phyloP scores from a whole-genome alignment of 2,113 vertebrate species.

The Entelurus aequoreus region DNA sequence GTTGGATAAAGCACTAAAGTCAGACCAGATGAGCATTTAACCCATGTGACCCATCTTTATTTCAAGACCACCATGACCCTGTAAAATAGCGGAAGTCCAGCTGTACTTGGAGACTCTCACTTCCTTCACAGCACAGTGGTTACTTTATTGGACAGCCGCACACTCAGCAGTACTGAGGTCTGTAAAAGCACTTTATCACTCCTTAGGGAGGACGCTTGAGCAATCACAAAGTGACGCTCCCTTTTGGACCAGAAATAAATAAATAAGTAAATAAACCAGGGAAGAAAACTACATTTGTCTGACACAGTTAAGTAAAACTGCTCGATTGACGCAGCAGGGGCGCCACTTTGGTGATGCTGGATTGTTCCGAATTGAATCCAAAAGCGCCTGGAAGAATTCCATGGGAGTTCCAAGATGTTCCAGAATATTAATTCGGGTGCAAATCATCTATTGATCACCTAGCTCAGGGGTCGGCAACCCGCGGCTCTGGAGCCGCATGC shows the following conservation, averaged over 20 bases:
- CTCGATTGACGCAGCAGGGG: not conserved
- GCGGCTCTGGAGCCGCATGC: too few species aligned
- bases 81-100: slow-evolving; percentile 28
- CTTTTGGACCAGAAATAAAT: slow-evolving; percentile 29
- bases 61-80: slow-evolving; percentile 27
- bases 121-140: slow-evolving; percentile 42
- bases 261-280: slow-evolving; percentile 1
- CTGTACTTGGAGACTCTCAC: slow-evolving; percentile 40
- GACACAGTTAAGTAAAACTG: slow-evolving; percentile 28
- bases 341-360: not conserved
- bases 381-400: slow-evolving; percentile 11
- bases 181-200: slow-evolving; percentile 55
- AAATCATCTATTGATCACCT: not conserved
- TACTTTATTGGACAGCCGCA: slow-evolving; percentile 34
- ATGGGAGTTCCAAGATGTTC: slow-evolving; percentile 2
- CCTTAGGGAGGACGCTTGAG: slow-evolving; percentile 37
- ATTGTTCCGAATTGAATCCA: slow-evolving; percentile 17
- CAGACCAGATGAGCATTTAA: slow-evolving; percentile 1
- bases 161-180: slow-evolving; percentile 46
- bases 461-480: too few species aligned
- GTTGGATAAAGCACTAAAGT: not conserved
- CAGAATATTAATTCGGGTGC: not conserved
- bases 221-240: slow-evolving; percentile 54
- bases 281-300: slow-evolving; percentile 26
- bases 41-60: slow-evolving; percentile 9